Base-by-base conservation (phyloP, 2,888 invertebrate genomes). In the Argyresthia goedartella region DNA sequence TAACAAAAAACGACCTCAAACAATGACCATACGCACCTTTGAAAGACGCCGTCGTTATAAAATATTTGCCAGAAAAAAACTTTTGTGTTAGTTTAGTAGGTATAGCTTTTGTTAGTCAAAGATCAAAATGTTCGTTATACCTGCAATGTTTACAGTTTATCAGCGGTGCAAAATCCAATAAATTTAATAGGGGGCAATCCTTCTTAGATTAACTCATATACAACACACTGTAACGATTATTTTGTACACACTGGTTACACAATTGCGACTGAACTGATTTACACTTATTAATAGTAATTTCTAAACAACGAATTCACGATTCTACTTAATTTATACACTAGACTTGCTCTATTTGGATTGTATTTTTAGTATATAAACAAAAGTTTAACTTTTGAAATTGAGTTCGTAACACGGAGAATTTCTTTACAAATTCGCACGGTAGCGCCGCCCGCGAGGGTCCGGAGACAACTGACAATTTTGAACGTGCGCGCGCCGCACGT, bases 401-500 rank as follows among this genome's bases (percentile, higher is more conserved):
- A 44, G 45, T 10, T 14, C 8, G 13, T 34, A 14, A 35, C 43
- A 16, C 44, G 43, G 10, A 4, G 35, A 44, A 43, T 16, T 15
- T 45, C 7, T 4, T 15, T 11, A 35, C 14, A n/a, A n/a, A 14
- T 11, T 35, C 13, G 35, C 36, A 9, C 15, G 13, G 36, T 11
- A 14, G 33, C 36, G 36, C 4, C 48, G 1, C 6, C 48, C 1
- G 25, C 66, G 58, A 54, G 62, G 66, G 64, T 61, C 61, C 61
- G 58, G 56, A 64, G 68, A 33, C 65, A 71, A 84, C 84, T 85
- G 81, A 67, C 74, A 71, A 68, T 66, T 67, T 64, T 60, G 56
- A 65, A 62, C 69, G 59, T 82, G 85, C 85, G 85, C 81, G 81
- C 85, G 85, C 68, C 73, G 75, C 86, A 86, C 86, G 86, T 86